Evolutionary conservation across 64 coral and sea anemone genomes (phyloP), one percentile per base, ranked within the genome.

Genomic region (Cladopsammia gracilis): DNA sequence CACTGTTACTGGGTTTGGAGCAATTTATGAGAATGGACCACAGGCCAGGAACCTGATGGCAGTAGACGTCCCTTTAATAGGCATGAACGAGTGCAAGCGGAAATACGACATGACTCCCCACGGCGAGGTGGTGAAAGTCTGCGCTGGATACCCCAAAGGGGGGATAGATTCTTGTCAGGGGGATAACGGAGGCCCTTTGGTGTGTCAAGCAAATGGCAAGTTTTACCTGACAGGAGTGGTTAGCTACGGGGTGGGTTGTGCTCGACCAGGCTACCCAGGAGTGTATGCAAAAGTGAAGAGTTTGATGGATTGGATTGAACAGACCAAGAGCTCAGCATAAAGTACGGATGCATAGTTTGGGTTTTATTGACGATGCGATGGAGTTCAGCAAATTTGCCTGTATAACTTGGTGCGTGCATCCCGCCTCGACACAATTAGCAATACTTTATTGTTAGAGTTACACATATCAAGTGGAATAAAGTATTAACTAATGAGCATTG

Each of bases 131-230:
- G 6, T 56, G 11, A 56, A 56, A 56, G 52, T 88, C 4, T 88
- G 85, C 23, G 85, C 70, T 10, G 85, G 68, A 52, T 59, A 73
- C 18, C 50, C 46, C 6, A 7, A 25, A 54, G 53, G 85, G 26
- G 64, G 64, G 7, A 56, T 45, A 9, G 85, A 88, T 71, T 22
- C 85, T 6, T 75, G 85, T n/a, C 85, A 88, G 23, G 85, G 85
- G 54, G 85, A 88, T 58, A 58, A 12, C 12, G 85, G 85, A 73
- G 85, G 85, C 7, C 85, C 85, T 52, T 46, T 88, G 85, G 85
- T 74, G 23, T 74, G 85, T 48, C 23, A 68, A 20, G 18, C 73
- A 10, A 15, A 42, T 26, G 69, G 69, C 0, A 70, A 72, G 51
- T 71, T 19, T 25, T 71, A 73, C 66, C 25, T 88, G 10, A 26